Evolutionary conservation across 2,888 invertebrate species (phyloP).

Genomic region (Drosophila nr. fundita): DNA sequence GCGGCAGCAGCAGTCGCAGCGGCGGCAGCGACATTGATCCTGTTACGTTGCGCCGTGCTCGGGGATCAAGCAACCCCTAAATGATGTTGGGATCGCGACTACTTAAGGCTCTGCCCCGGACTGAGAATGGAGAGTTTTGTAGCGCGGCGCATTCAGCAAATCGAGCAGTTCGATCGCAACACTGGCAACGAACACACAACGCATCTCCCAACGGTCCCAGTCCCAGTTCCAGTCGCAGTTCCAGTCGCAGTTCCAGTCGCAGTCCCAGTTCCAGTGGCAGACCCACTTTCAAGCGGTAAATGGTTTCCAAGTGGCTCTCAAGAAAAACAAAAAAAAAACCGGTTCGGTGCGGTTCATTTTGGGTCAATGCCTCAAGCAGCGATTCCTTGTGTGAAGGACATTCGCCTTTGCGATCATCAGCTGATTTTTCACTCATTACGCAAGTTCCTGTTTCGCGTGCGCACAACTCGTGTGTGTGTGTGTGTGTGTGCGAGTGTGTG

Average conservation of each 20-base stretch:
- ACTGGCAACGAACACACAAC: conserved; percentile 62
- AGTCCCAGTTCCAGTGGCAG: not conserved
- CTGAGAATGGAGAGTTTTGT: conserved; percentile 67
- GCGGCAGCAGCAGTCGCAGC: not conserved
- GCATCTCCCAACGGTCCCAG: conserved; percentile 4
- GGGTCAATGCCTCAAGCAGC: conserved; percentile 39
- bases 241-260: not conserved
- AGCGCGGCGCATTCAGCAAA: conserved; percentile 54
- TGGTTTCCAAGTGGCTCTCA: conserved; percentile 1
- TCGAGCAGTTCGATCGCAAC: conserved; percentile 78
- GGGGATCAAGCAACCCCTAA: conserved; percentile 73
- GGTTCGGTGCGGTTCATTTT: conserved; percentile 48
- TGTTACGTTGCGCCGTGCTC: conserved; percentile 36
- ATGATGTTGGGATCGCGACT: conserved; percentile 60
- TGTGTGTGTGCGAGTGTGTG: conserved; percentile 7
- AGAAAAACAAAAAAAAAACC: conserved; percentile 32
- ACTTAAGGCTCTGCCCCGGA: conserved; percentile 71
- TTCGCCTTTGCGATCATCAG: conserved; percentile 42
- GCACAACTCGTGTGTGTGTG: not conserved
- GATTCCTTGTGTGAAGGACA: conserved; percentile 28
- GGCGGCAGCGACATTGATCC: conserved; percentile 48
- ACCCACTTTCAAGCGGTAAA: conserved; percentile 1
- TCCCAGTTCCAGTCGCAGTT: not conserved
- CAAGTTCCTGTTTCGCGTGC: conserved; percentile 40
- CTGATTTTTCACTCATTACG: conserved; percentile 44